These are phyloP conservation scores for Buceros bicornis DNA, from an alignment of 2,797 vertebrate genomes.

Conservation along the genomic window DNA sequence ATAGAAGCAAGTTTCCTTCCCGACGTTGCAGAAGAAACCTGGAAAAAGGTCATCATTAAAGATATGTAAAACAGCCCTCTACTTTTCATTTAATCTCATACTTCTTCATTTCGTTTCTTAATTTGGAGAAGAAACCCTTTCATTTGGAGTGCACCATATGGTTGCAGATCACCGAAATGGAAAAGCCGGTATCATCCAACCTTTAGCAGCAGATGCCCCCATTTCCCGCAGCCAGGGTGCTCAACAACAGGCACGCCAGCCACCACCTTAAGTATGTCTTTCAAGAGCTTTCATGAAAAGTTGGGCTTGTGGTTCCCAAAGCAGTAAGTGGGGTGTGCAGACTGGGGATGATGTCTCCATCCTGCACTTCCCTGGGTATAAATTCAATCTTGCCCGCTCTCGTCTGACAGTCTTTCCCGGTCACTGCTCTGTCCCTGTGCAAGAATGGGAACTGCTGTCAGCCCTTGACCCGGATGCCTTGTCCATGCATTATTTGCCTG, in stretches of 20 bases:
- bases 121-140: constrained; percentile 39
- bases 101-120: background rate
- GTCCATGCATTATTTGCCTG: background rate
- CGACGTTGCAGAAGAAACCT: rapidly evolving
- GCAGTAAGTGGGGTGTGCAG: rapidly evolving
- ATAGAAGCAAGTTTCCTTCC: constrained; percentile 46
- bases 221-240: background rate
- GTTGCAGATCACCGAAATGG: constrained; percentile 17
- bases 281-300: background rate
- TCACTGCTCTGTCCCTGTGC: background rate
- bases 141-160: background rate
- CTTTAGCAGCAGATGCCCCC: background rate
- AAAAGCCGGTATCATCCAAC: background rate
- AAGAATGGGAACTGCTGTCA: background rate
- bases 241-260: background rate
- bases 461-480: background rate
- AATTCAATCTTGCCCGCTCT: background rate
- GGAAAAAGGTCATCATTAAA: constrained; percentile 55
- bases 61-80: background rate
- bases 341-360: background rate
- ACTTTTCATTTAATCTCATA: background rate
- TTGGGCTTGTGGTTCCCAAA: background rate
- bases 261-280: background rate
- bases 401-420: background rate
- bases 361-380: background rate